Conservation (phyloP, 35 echinoderm and acorn worm species). For the Holothuria glaberrima region DNA sequence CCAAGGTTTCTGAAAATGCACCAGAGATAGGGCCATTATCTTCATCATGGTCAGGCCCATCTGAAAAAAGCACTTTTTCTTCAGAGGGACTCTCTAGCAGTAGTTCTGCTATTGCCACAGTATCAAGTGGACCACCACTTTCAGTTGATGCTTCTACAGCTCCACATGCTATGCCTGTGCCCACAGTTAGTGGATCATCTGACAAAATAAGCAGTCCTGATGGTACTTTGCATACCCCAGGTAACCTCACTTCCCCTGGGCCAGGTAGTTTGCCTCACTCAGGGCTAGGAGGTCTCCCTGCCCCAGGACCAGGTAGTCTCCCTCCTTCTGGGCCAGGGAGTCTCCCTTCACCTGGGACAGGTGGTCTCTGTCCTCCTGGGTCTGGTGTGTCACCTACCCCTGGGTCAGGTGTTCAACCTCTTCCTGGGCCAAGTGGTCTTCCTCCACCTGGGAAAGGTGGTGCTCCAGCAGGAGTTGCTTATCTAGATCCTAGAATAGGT, state of each 20-base stretch:
- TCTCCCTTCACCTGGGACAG: neutral
- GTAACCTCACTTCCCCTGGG: neutral
- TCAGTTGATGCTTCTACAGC: neutral
- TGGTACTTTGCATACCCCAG: neutral
- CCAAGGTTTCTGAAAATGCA: neutral
- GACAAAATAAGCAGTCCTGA: too few relatives aligned
- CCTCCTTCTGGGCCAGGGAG: neutral
- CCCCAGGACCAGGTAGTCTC: neutral
- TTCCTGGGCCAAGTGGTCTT: neutral
- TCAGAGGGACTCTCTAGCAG: neutral
- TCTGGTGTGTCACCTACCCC: neutral
- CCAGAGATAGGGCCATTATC: neutral
- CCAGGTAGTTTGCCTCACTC: neutral
- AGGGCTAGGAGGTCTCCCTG: neutral
- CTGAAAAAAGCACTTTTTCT: neutral
- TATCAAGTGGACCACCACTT: neutral
- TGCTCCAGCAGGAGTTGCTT: neutral
- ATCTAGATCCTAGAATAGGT: neutral
- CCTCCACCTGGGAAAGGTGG: neutral
- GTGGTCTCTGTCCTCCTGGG: neutral
- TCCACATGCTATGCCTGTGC: neutral
- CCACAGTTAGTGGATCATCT: neutral
- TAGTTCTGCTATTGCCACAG: neutral
- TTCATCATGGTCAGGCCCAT: conserved; percentile 23
- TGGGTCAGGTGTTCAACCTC: neutral